These are phyloP conservation scores for Benitochromis conjunctus DNA, from an alignment of 2,113 vertebrate genomes.

Conservation along the genomic window DNA sequence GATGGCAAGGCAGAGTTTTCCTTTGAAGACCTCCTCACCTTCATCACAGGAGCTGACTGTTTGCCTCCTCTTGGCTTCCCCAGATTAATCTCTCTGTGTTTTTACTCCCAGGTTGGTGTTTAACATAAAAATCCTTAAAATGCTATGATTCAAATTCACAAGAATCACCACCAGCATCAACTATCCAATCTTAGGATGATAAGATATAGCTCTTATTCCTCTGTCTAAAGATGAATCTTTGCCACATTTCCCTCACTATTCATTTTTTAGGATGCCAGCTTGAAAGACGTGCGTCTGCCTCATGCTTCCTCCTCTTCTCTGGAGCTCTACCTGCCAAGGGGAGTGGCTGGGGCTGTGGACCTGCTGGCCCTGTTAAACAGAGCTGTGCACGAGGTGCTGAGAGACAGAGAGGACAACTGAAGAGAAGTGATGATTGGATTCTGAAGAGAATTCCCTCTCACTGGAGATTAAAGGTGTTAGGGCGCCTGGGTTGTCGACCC, in stretches of 20 bases:
- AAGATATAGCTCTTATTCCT: not conserved
- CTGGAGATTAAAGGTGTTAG: not conserved
- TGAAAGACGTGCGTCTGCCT: slow-evolving; percentile 5
- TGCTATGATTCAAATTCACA: not conserved
- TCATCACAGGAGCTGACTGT: slow-evolving; percentile 55
- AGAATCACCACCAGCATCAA: not conserved
- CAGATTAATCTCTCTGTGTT: slow-evolving; percentile 37
- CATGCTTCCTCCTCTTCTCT: slow-evolving; percentile 30
- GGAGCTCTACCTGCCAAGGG: slow-evolving; percentile 57
- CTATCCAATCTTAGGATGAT: not conserved
- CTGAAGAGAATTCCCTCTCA: not conserved
- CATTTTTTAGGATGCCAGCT: not conserved
- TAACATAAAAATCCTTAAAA: not conserved
- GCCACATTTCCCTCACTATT: not conserved
- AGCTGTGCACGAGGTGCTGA: slow-evolving; percentile 28
- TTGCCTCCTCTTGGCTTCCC: slow-evolving; percentile 53
- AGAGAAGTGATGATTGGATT: not conserved
- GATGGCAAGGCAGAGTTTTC: slow-evolving; percentile 35
- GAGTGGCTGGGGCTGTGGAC: not conserved
- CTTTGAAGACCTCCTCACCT: slow-evolving; percentile 62
- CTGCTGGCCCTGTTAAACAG: slow-evolving; percentile 48
- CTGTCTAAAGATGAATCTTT: not conserved
- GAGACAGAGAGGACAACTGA: not conserved
- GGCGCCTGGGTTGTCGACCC: too few species aligned
- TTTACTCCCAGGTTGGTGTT: slow-evolving; percentile 59